Evolutionary conservation across 2,797 vertebrate species (phyloP).

Genomic region (Ispidina lecontei): DNA sequence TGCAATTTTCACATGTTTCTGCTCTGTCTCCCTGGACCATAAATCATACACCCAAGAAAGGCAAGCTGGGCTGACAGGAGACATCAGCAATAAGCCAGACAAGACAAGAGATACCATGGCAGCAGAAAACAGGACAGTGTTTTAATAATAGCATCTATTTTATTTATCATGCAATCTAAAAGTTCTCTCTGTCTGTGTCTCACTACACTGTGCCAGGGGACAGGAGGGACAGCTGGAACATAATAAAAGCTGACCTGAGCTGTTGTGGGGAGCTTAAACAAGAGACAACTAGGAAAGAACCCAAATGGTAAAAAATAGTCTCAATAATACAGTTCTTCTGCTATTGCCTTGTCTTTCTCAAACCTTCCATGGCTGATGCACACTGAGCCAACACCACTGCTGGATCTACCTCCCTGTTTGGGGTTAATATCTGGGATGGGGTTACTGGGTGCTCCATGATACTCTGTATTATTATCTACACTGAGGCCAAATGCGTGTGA

Average conservation of each 20-base stretch:
- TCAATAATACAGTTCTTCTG: background rate
- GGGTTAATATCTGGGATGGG: background rate
- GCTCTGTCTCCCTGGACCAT: constrained; percentile 17
- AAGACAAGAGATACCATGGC: constrained; percentile 13
- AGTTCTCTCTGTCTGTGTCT: background rate
- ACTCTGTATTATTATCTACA: background rate
- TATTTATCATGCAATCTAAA: constrained; percentile 40
- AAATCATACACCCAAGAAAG: constrained; percentile 14
- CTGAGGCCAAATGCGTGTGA: background rate
- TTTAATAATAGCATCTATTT: constrained; percentile 49
- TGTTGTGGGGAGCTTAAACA: background rate
- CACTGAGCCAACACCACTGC: background rate
- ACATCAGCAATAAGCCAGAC: constrained; percentile 59
- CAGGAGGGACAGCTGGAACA: constrained; percentile 2
- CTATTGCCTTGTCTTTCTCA: background rate
- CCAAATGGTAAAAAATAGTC: background rate
- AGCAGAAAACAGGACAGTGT: constrained; percentile 25
- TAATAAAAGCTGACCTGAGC: constrained; percentile 46
- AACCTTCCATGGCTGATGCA: background rate
- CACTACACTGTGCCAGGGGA: background rate
- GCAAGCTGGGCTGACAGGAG: constrained; percentile 50
- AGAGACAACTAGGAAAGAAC: background rate
- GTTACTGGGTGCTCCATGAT: rapidly evolving
- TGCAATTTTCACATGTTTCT: constrained; percentile 31
- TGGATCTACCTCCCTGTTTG: background rate